Percentiles rank a stretch among this genome's conserved stretches.
phyloP scores from a whole-genome alignment of 2,888 invertebrate species.

The Drosophila koepferae region DNA sequence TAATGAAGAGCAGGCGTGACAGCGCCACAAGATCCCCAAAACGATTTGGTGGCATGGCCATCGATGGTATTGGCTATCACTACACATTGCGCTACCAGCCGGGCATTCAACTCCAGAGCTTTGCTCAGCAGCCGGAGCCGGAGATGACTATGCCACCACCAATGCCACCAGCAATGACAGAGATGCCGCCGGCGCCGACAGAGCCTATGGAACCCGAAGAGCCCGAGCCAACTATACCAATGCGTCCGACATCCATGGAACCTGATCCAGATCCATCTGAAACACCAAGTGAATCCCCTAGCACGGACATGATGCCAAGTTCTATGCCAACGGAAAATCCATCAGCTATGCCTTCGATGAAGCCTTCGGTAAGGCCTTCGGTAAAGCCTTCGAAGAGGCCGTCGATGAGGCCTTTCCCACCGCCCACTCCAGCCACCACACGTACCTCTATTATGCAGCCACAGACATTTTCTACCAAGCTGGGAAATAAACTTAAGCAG shows the following conservation, averaged over 20 bases:
- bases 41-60: constrained; percentile 49
- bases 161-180: constrained; percentile 40
- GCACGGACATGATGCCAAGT: constrained; percentile 36
- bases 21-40: constrained; percentile 13
- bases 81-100: constrained; percentile 79
- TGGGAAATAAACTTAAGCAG: constrained; percentile 75
- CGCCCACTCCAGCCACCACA: constrained; percentile 53
- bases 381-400: constrained; percentile 4
- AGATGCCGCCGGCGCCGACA: constrained; percentile 28
- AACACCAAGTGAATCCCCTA: constrained; percentile 15
- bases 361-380: background rate
- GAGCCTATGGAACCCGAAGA: constrained; percentile 33
- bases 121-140: constrained; percentile 63
- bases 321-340: constrained; percentile 23
- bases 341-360: background rate
- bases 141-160: constrained; percentile 34
- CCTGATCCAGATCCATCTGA: constrained; percentile 18
- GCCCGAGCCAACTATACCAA: constrained; percentile 67
- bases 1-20: constrained; percentile 29
- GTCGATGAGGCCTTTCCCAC: constrained; percentile 21
- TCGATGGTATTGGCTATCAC: constrained; percentile 59
- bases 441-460: constrained; percentile 79
- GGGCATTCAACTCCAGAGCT: constrained; percentile 65
- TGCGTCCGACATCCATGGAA: constrained; percentile 52
- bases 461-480: constrained; percentile 44